These are phyloP conservation scores for Zapus hudsonius DNA, from an alignment of 2,113 vertebrate species.

Conservation along the genomic window DNA sequence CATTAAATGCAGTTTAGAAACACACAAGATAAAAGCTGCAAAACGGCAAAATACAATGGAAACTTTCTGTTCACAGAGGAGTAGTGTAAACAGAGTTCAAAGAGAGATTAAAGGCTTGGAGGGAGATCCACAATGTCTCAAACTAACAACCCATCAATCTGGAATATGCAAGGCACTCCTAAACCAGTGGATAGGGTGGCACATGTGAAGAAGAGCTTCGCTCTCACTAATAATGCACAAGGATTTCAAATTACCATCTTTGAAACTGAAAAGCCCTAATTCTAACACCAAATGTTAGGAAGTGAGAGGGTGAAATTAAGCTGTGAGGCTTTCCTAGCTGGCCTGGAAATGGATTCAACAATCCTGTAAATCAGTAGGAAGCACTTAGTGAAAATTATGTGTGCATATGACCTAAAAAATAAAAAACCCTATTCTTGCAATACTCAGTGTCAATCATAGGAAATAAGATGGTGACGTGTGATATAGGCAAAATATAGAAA, in stretches of 20 bases:
- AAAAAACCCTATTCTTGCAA: background rate
- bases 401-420: background rate
- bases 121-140: background rate
- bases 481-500: background rate
- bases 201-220: background rate
- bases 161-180: background rate
- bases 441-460: background rate
- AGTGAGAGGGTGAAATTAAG: background rate
- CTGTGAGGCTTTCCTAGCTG: background rate
- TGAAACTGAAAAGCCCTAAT: slow-evolving; percentile 25
- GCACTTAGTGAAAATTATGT: background rate
- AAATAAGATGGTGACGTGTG: background rate
- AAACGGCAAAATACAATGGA: background rate
- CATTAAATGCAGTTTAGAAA: slow-evolving; percentile 8
- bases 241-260: slow-evolving; percentile 43
- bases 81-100: background rate
- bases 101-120: background rate
- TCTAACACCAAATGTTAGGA: background rate
- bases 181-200: background rate
- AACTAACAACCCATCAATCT: background rate
- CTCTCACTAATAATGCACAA: background rate
- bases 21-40: background rate
- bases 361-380: background rate
- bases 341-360: background rate
- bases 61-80: background rate